Evolutionary conservation across 2,113 vertebrate species (phyloP), one percentile per base, ranked within the genome.

Genomic region (Lasiurus cinereus): DNA sequence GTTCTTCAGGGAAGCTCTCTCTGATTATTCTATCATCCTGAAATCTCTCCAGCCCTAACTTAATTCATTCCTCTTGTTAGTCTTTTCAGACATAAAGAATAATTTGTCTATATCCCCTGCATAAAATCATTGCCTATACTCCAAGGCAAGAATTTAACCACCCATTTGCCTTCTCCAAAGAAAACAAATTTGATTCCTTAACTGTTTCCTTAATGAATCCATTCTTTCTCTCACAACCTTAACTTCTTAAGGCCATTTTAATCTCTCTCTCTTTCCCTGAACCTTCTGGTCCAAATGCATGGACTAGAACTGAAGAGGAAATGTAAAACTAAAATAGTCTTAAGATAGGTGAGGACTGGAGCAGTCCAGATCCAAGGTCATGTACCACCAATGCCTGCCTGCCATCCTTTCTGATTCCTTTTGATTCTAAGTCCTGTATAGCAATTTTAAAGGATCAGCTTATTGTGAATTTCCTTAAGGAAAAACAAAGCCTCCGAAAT

Each of bases 121-220:
- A n/a, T 84, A 33, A 84, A 82, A 93, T 79, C 16, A 77, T 76
- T 95, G 46, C 62, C 36, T 74, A 4, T 67, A 69, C 27, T 73
- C 78, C 22, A 94, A 89, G 70, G 87, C 46, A 88, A 77, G 13
- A 67, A 83, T 93, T 91, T 91, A 82, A 31, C 46, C 15, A 89
- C 7, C 6, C 16, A 50, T 85, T 82, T 93, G 48, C 73, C 73
- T 73, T 83, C 80, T 91, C 82, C 22, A 50, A 95, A 79, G 59
- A 88, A 93, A 94, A 90, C 39, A 84, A 50, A 84, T 66, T 69
- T 92, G 66, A 87, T 94, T 90, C n/a, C 62, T 90, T 90, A 70
- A 90, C 36, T 83, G 3, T 85, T 78, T 91, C 91, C 78, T 93
- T 78, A 67, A 64, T 18, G 12, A 93, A 93, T 72, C 54, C 13